Base-by-base conservation (phyloP, 1,140 invertebrate genomes). In the Polypedilum pembai region DNA sequence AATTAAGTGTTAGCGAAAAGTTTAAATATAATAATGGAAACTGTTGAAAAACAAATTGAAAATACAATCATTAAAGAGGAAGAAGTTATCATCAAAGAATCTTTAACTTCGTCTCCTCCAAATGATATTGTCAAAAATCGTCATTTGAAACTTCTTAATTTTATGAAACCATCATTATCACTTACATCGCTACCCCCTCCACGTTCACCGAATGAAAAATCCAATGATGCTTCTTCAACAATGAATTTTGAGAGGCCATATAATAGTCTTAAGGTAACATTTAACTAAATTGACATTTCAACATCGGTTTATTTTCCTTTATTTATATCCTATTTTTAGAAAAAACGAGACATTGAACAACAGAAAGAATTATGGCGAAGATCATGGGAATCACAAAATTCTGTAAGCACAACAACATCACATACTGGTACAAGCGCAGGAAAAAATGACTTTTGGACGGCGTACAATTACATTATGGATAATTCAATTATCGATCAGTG, bases 401-500 rank as follows among this genome's bases (percentile, higher is more conserved):
- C 80, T 86, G 81, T 75, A 75, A 80, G 81, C 85, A 79, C 83
- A 85, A 77, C 83, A 85, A 77, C 83, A 82, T 17, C 82, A 82
- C 77, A 84, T 83, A 78, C 82, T 79, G 41, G 86, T 82, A 65
- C 83, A 73, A 81, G 82, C 7, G 80, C 82, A 41, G 83, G 83
- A 76, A 88, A 88, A 83, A 90, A 95, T 84, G 93, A 95, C 79
- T 92, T 95, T 78, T 95, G 94, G 93, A 91, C 91, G 76, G 89
- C 93, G 66, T 95, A 96, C 83, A 90, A 95, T 81, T 96, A 93
- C 82, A 92, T 96, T 79, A 95, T 96, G 94, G 93, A 95, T 82
- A 94, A 92, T 81, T 91, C 94, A 80, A 89, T 96, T 75, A 92
- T 95, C 76, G 93, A 95, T 79, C 90, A 89, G 77, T 96, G 93